Base-by-base conservation (phyloP, 1,140 invertebrate species). In the Habropoda laboriosa region DNA sequence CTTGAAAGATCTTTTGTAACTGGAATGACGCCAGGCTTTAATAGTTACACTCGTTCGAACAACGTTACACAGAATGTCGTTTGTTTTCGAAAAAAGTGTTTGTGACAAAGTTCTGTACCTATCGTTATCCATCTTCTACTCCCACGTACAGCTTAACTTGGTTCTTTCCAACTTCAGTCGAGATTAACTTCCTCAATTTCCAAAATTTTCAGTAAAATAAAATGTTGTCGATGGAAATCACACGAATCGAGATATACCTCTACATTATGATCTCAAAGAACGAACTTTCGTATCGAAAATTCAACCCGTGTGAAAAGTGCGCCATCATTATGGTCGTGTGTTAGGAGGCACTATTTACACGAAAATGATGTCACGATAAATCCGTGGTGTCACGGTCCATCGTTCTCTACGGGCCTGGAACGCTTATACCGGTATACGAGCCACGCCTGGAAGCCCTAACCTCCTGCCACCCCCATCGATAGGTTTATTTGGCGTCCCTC, bases 301-400 rank as follows among this genome's bases (percentile, higher is more conserved):
- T 30, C n/a, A 21, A 40, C 12, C 10, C 38, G 13, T 35, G 51
- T 35, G 67, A 61, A 47, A 24, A 16, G 45, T 18, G 51, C 42
- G 64, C 35, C 61, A 45, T 79, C 70, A 79, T 82, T 67, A 74
- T 71, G 32, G 40, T 21, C 51, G 12, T 35, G 45, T 60, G 83
- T 72, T 85, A n/a, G n/a, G n/a, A n/a, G 70, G 55, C 40, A 71
- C 70, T 82, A 80, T 86, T 86, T 85, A 82, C 75, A 85, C 80
- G 80, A 83, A 85, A 86, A 85, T 85, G 84, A 86, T 80, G 75
- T 35, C 73, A 68, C 80, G 80, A 86, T 86, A 86, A 86, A 86
- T 86, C 70, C 75, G 80, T 79, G 70, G 40, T 86, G 84, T 85
- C 84, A 86, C 80, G 83, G 84, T 68, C 66, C 83, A 79, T 85